Percentiles rank a stretch among this genome's conserved stretches.
These are phyloP conservation scores for Chaenocephalus aceratus DNA, from an alignment of 2,113 vertebrate species.

Conservation along the genomic window DNA sequence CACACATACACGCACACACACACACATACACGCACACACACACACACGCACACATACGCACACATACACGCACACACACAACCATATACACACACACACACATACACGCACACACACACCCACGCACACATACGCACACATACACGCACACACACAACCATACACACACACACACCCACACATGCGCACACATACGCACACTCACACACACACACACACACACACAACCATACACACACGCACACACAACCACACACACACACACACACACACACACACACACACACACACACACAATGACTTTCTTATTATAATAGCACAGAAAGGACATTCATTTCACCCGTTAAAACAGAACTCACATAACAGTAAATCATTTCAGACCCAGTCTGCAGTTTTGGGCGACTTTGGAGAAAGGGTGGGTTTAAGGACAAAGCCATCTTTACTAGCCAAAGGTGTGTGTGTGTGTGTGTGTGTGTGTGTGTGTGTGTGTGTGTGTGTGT, in stretches of 20 bases:
- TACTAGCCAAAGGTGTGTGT: slow-evolving; percentile 61
- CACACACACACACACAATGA: slow-evolving; percentile 4
- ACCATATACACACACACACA: too few species aligned
- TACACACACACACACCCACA: not conserved
- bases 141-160: too few species aligned
- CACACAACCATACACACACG: not conserved
- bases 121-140: too few species aligned
- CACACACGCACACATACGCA: too few species aligned
- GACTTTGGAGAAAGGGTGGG: slow-evolving; percentile 62
- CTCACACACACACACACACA: not conserved
- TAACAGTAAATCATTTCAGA: slow-evolving; percentile 61
- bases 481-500: too few species aligned
- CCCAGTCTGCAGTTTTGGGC: slow-evolving; percentile 45
- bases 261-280: not conserved
- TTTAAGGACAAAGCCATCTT: slow-evolving; percentile 33
- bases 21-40: too few species aligned
- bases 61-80: too few species aligned
- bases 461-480: too few species aligned
- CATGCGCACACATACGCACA: not conserved
- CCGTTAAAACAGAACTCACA: not conserved
- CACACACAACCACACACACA: not conserved
- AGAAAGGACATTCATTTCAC: slow-evolving; percentile 22
- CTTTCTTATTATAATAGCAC: slow-evolving; percentile 31
- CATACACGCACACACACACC: too few species aligned
- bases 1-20: too few species aligned